Conservation (phyloP, 2,113 vertebrate genomes). For the Eulacestoma nigropectus region DNA sequence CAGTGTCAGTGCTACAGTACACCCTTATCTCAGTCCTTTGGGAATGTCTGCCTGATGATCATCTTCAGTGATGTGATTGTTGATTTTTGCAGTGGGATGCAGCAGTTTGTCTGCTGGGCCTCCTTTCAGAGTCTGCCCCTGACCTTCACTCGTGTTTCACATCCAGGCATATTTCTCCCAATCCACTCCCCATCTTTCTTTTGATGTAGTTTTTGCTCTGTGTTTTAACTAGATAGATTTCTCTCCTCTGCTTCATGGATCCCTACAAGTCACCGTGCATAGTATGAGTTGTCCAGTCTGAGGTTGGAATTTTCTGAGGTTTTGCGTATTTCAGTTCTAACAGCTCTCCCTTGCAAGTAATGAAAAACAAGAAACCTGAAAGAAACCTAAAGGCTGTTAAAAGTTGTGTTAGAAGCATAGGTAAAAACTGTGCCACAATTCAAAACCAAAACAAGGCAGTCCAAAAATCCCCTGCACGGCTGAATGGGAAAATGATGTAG, state of each 20-base stretch:
- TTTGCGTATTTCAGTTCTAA: not conserved
- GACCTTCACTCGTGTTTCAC: not conserved
- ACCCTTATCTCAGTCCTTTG: not conserved
- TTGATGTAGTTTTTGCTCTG: not conserved
- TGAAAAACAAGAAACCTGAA: not conserved
- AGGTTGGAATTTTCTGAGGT: not conserved
- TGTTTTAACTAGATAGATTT: not conserved
- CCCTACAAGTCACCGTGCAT: not conserved
- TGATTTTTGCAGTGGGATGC: not conserved
- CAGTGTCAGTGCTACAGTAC: not conserved
- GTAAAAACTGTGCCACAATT: not conserved
- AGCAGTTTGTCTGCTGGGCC: not conserved
- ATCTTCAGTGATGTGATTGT: not conserved
- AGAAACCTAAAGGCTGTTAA: not conserved
- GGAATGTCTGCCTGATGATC: not conserved
- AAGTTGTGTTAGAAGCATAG: not conserved
- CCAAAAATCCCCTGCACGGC: not conserved
- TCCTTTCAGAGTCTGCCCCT: not conserved
- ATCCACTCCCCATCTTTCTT: not conserved
- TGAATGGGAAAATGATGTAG: not conserved
- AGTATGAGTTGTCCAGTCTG: not conserved
- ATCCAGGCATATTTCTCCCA: not conserved
- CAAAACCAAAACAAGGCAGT: not conserved
- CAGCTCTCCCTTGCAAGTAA: not conserved
- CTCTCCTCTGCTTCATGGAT: not conserved